A percentile compares a stretch with the other conserved stretches of the same genome.
These are phyloP conservation scores for Onychomys leucogaster DNA, from an alignment of 2,797 vertebrate genomes.

Conservation along the genomic window DNA sequence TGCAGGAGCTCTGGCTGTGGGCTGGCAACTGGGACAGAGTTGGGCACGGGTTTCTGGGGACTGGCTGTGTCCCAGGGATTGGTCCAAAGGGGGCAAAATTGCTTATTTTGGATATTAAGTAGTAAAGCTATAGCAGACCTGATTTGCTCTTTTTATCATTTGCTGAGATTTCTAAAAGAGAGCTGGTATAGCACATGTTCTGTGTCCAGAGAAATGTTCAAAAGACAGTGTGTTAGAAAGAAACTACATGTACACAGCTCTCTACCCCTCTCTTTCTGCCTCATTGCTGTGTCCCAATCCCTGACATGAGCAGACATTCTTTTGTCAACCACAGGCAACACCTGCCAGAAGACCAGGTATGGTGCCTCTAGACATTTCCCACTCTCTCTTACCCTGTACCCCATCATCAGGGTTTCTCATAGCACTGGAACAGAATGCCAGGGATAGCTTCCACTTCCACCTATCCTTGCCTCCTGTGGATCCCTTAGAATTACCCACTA, in stretches of 20 bases:
- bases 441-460: too few relatives aligned
- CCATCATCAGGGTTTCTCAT: rapidly evolving
- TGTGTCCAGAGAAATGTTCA: not conserved
- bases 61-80: too few relatives aligned
- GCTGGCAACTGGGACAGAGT: too few relatives aligned
- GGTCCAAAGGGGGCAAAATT: too few relatives aligned
- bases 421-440: too few relatives aligned
- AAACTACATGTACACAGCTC: not conserved
- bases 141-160: not conserved
- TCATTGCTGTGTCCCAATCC: too few relatives aligned
- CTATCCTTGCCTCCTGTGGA: too few relatives aligned
- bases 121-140: not conserved
- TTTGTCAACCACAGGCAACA: not conserved
- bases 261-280: not conserved
- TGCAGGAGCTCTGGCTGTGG: too few relatives aligned
- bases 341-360: not conserved
- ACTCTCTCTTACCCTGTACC: not conserved
- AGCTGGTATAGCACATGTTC: rapidly evolving
- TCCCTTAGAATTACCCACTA: too few relatives aligned
- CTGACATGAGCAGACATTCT: rapidly evolving
- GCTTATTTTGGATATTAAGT: not conserved
- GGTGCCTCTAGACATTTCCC: not conserved
- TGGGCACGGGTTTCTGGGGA: too few relatives aligned
- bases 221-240: not conserved
- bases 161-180: not conserved